phyloP scores from a whole-genome alignment of 2,888 invertebrate genomes.

The Linhomoeus sp. region DNA sequence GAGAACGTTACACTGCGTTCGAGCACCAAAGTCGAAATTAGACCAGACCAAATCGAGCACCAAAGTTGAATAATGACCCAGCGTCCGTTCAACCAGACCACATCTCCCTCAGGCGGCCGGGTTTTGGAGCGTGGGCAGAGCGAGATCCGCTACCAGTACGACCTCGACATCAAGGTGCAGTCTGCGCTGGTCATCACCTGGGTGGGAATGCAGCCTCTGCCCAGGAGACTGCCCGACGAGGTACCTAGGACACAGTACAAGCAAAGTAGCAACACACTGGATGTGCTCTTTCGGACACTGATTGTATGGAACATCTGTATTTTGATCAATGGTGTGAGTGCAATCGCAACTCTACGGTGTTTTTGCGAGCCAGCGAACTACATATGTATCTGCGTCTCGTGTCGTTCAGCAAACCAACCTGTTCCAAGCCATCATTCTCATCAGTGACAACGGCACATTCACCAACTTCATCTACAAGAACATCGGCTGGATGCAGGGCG shows the following conservation, averaged over 20 bases:
- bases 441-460: constrained; percentile 22
- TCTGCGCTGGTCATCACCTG: constrained; percentile 20
- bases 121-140: constrained; percentile 23
- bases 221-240: constrained; percentile 15
- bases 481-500: constrained; percentile 27
- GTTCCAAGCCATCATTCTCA: constrained; percentile 25
- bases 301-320: too few relatives aligned
- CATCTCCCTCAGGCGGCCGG: constrained; percentile 19
- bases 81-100: too few relatives aligned
- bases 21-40: too few relatives aligned
- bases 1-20: too few relatives aligned
- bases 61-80: too few relatives aligned
- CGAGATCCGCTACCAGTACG: constrained; percentile 27
- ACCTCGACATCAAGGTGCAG: constrained; percentile 18
- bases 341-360: too few relatives aligned
- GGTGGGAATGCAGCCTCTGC: constrained; percentile 26
- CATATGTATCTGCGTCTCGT: neutral
- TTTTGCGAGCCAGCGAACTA: too few relatives aligned
- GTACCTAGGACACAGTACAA: constrained; percentile 6
- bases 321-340: too few relatives aligned
- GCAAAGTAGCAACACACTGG: too few relatives aligned
- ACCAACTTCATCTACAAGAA: constrained; percentile 27
- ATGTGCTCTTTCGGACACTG: too few relatives aligned
- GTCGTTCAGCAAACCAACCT: constrained; percentile 23
- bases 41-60: too few relatives aligned